Evolutionary conservation across 64 coral and sea anemone species (phyloP).

Genomic region (Astreopora myriophthalma): DNA sequence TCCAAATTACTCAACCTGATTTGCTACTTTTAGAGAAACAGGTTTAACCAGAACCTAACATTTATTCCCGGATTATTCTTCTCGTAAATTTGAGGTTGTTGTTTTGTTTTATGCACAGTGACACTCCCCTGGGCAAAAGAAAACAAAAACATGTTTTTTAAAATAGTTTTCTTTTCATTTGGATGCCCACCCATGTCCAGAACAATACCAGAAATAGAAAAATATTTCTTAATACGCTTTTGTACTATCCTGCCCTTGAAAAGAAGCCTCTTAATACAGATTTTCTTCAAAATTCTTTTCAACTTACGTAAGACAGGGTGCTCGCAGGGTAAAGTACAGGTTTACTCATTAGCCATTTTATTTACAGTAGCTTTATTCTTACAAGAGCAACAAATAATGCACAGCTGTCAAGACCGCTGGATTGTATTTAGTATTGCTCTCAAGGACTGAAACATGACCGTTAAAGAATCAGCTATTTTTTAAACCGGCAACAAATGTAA

Average conservation of each 20-base stretch:
- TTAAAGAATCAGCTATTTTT: constrained; percentile 23
- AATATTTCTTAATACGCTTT: constrained; percentile 4
- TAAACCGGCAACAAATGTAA: background rate
- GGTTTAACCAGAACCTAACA: background rate
- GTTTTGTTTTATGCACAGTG: background rate
- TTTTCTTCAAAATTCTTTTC: background rate
- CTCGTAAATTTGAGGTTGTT: background rate
- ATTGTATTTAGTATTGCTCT: background rate
- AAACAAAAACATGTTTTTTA: background rate
- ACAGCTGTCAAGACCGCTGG: background rate
- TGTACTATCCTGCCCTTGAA: background rate
- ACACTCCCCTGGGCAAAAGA: background rate
- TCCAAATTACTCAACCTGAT: constrained; percentile 13
- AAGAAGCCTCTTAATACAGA: background rate
- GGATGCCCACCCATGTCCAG: background rate
- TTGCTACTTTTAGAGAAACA: background rate
- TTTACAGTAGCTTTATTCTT: background rate
- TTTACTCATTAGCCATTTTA: background rate
- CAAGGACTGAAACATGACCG: background rate
- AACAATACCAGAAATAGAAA: background rate
- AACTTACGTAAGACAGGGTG: background rate
- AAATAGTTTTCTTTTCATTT: background rate
- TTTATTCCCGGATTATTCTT: background rate
- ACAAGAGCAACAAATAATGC: background rate
- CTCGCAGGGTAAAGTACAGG: too few species aligned